phyloP scores from a whole-genome alignment of 2,888 invertebrate species.

The Cetonia aurata region DNA sequence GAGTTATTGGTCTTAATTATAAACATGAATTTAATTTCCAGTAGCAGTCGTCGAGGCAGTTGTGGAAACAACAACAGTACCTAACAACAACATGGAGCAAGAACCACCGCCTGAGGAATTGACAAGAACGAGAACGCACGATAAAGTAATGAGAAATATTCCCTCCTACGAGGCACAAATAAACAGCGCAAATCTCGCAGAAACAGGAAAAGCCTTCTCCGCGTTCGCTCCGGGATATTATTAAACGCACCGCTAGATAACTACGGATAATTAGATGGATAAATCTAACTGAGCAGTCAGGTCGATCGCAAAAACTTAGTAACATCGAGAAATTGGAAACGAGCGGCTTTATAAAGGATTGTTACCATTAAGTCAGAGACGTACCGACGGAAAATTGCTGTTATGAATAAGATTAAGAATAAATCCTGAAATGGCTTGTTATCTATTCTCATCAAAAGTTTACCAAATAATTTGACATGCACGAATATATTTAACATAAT shows the following conservation, averaged over 20 bases:
- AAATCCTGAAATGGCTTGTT: too few relatives aligned
- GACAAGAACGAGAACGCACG: constrained; percentile 35
- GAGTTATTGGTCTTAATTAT: constrained; percentile 43
- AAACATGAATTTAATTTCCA: constrained; percentile 44
- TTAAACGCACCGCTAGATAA: constrained; percentile 46
- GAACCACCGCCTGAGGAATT: constrained; percentile 4
- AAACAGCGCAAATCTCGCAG: constrained; percentile 36
- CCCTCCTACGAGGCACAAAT: constrained; percentile 46
- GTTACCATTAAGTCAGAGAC: not conserved
- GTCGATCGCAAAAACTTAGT: constrained; percentile 6
- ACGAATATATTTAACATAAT: too few relatives aligned
- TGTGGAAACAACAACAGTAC: constrained; percentile 18
- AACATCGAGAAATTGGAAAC: not conserved
- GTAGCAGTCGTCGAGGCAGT: constrained; percentile 35
- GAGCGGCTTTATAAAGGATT: not conserved
- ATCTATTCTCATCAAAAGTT: too few relatives aligned
- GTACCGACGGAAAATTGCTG: too few relatives aligned
- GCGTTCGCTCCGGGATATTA: constrained; percentile 44
- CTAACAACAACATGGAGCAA: constrained; percentile 18
- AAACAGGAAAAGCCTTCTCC: constrained; percentile 46
- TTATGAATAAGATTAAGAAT: too few relatives aligned
- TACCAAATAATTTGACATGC: too few relatives aligned
- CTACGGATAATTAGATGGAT: constrained; percentile 46
- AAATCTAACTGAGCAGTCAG: constrained; percentile 39
- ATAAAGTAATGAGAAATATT: constrained; percentile 37